These are phyloP conservation scores for Apis florea DNA, from an alignment of 1,140 invertebrate genomes.

Conservation along the genomic window DNA sequence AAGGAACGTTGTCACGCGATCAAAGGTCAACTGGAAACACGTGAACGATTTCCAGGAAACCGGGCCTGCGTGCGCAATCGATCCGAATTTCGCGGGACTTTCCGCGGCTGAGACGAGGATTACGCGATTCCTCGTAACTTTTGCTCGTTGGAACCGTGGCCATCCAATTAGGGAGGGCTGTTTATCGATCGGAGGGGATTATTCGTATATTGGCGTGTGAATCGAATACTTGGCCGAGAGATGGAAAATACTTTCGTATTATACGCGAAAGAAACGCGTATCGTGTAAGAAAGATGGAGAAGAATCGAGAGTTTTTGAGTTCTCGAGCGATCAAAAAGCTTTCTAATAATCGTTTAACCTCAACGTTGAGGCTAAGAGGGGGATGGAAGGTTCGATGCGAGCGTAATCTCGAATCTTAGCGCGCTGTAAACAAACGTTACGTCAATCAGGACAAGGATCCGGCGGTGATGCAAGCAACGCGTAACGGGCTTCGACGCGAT, in stretches of 20 bases:
- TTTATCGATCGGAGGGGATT: constrained; percentile 33
- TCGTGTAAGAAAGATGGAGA: no score
- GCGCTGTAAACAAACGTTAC: constrained; percentile 49
- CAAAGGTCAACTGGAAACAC: constrained; percentile 46
- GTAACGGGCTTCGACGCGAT: constrained; percentile 40
- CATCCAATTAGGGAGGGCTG: constrained; percentile 13
- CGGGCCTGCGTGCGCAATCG: background rate
- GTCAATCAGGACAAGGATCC: constrained; percentile 47
- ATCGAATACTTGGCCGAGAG: no score
- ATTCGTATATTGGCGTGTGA: background rate
- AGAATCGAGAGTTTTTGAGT: no score
- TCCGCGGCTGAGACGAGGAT: constrained; percentile 7
- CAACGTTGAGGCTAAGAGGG: background rate
- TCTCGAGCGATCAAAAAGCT: no score
- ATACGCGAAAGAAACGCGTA: no score
- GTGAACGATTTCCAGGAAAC: constrained; percentile 31
- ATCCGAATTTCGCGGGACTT: background rate
- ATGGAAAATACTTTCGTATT: no score
- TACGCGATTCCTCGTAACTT: constrained; percentile 12
- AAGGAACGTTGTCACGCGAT: constrained; percentile 43
- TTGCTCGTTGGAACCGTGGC: constrained; percentile 18
- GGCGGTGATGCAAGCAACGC: constrained; percentile 34
- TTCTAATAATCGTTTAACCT: no score
- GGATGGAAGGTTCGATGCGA: background rate
- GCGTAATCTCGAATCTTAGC: constrained; percentile 15